Percentiles rank a stretch among this genome's conserved stretches.
Conservation (phyloP, 2,113 vertebrate genomes). For the Eupsittula cactorum region DNA sequence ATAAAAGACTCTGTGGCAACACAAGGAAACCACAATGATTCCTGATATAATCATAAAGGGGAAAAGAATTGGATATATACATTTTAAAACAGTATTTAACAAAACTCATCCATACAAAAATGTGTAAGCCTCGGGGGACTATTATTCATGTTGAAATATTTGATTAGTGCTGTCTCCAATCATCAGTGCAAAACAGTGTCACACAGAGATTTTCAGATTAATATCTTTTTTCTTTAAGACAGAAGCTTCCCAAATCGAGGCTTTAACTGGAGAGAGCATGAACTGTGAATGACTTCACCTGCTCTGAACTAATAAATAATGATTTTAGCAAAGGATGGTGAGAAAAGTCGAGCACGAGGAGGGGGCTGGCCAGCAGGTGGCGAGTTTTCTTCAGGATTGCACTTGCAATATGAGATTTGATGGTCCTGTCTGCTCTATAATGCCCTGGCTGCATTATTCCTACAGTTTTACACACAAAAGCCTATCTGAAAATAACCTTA, state of each 20-base stretch:
- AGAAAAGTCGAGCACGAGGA: not conserved
- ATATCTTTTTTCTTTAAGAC: not conserved
- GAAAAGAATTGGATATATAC: not conserved
- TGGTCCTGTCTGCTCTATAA: not conserved
- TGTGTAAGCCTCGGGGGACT: not conserved
- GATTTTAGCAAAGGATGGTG: not conserved
- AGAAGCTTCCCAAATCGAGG: not conserved
- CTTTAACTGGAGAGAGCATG: not conserved
- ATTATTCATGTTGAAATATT: not conserved
- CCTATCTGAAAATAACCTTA: conserved; percentile 26
- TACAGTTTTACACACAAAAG: not conserved
- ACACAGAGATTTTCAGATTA: not conserved
- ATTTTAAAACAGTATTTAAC: not conserved
- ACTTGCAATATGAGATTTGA: accelerated
- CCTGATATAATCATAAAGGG: not conserved
- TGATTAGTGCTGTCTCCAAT: not conserved
- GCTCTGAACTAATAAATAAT: not conserved
- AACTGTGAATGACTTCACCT: not conserved
- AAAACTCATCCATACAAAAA: not conserved
- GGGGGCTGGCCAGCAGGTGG: conserved; percentile 71
- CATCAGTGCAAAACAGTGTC: not conserved
- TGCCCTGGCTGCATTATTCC: not conserved
- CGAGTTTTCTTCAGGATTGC: conserved; percentile 77
- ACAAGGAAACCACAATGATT: not conserved
- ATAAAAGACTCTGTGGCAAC: conserved; percentile 22